These are phyloP conservation scores for Mesoclemmys tuberculata DNA, from an alignment of 2,113 vertebrate genomes.

Conservation along the genomic window DNA sequence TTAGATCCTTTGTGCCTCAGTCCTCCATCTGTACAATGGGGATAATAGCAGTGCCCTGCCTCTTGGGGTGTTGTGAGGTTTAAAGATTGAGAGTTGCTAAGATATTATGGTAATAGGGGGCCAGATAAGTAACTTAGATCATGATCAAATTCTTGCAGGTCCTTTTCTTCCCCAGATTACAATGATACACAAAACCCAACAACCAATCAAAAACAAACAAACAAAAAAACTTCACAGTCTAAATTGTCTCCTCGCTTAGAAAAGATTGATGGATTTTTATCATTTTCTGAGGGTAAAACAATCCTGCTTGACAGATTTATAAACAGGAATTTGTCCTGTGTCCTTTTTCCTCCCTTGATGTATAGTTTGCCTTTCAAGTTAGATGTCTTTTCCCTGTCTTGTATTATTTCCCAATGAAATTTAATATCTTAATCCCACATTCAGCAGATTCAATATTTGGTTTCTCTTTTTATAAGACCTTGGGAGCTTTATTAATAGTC, in stretches of 20 bases:
- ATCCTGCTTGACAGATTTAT: slow-evolving; percentile 24
- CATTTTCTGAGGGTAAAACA: slow-evolving; percentile 39
- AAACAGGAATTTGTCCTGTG: slow-evolving; percentile 2
- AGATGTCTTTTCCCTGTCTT: not conserved
- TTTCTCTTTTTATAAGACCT: not conserved
- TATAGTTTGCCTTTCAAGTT: not conserved
- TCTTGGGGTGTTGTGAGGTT: not conserved
- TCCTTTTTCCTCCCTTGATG: not conserved
- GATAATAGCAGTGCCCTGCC: not conserved
- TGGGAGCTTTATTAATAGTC: not conserved
- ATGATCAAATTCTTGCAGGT: not conserved
- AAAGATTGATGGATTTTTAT: not conserved
- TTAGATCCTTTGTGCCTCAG: not conserved
- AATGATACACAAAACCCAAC: slow-evolving; percentile 6
- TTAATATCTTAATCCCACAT: rapidly evolving
- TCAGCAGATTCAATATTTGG: not conserved
- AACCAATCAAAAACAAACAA: not conserved
- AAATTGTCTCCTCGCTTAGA: slow-evolving; percentile 10
- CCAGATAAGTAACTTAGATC: not conserved
- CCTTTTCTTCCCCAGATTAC: not conserved
- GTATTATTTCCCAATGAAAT: not conserved
- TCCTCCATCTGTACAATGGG: not conserved
- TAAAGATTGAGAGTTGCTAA: not conserved
- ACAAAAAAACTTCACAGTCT: not conserved
- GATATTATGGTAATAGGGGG: not conserved